Base-by-base conservation (phyloP, 2,113 vertebrate genomes). In the Turdus rufiventris region DNA sequence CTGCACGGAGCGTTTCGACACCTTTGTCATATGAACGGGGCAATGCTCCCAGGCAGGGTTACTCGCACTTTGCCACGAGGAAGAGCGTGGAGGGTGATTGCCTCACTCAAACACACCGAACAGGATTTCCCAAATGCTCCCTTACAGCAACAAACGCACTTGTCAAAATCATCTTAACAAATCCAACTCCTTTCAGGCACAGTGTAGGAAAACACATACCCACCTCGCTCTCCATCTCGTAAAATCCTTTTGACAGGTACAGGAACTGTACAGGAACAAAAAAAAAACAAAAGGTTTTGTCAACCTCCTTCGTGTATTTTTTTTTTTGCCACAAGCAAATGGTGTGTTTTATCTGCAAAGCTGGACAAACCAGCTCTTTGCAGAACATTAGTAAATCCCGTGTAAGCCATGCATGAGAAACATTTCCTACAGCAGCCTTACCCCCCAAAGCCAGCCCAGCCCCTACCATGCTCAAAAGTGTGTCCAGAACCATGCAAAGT, bases 121-220 rank as follows among this genome's bases (percentile, higher is more conserved):
- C 61, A 42, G 77, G 68, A 87, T 91, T 89, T 86, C 85, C 88
- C 65, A 67, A 50, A 34, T 11, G n/a, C 14, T 70, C 54, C 38
- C 74, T 85, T 14, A 23, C 5, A 56, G 54, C 29, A 24, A 50
- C 23, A 82, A 89, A 75, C 0, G 0, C 12, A 2, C 53, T 42
- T 42, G 56, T 62, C 67, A 54, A 72, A 82, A 20, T 10, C 20
- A 5, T 57, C 42, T 67, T 19, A 66, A 36, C 25, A 68, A 87
- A 85, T 50, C 60, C 14, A 2, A 36, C 61, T 78, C 48, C 93
- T 75, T 73, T 71, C 67, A 43, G 40, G 38, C 60, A 48, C 40
- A 11, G 16, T 36, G 31, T 43, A 67, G 67, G 43, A 95, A 94
- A 57, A 15, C 54, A 60, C 5, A 0, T n/a, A 73, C 40, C 26